Evolutionary conservation across 2,797 vertebrate species (phyloP).

Genomic region (Mastacembelus armatus): DNA sequence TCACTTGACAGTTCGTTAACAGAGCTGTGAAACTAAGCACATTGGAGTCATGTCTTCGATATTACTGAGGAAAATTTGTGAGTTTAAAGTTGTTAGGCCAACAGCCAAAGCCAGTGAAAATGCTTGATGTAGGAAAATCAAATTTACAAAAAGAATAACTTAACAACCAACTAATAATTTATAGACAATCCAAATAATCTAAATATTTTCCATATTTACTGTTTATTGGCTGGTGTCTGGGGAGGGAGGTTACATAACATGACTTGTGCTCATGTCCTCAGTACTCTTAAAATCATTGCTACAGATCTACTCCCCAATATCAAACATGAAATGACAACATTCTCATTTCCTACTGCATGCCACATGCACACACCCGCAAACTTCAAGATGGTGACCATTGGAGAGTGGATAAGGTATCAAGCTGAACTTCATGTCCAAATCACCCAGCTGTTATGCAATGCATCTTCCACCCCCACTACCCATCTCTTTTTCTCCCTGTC

Average conservation of each 20-base stretch:
- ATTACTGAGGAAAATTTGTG: not conserved
- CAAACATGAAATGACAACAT: not conserved
- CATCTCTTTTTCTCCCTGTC: constrained; percentile 37
- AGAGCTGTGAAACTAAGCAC: too few relatives aligned
- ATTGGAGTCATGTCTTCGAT: not conserved
- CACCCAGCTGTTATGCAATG: constrained; percentile 59
- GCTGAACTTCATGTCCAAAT: constrained; percentile 41
- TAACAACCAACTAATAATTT: not conserved
- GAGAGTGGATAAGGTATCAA: constrained; percentile 38
- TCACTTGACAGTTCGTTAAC: not conserved
- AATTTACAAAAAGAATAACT: not conserved
- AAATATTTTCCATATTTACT: not conserved
- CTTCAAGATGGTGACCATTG: constrained; percentile 4
- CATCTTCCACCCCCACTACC: constrained; percentile 17
- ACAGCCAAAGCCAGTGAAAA: too few relatives aligned
- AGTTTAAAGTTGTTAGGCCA: too few relatives aligned
- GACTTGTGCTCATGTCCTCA: not conserved
- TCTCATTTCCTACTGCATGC: not conserved
- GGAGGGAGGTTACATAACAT: not conserved
- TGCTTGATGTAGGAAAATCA: too few relatives aligned
- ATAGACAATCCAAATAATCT: not conserved
- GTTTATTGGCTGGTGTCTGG: not conserved
- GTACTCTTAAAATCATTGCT: not conserved
- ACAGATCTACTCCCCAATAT: constrained; percentile 22
- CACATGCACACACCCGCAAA: not conserved